These are phyloP conservation scores for Bolborhynchus lineola DNA, from an alignment of 2,113 vertebrate genomes.

Conservation along the genomic window DNA sequence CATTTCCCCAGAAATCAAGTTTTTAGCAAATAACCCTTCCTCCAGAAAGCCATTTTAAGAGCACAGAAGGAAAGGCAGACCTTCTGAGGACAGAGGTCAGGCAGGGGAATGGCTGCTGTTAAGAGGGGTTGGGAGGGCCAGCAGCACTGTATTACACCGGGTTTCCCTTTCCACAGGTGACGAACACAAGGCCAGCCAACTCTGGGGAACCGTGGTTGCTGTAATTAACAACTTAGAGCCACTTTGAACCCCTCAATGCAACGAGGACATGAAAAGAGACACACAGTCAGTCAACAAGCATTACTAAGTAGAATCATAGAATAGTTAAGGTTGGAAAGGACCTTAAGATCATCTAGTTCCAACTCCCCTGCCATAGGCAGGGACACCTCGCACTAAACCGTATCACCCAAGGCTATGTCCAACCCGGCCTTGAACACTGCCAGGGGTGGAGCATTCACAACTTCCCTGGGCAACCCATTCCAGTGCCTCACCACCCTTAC, in stretches of 20 bases:
- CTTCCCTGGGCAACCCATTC: no score
- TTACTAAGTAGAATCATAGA: not conserved
- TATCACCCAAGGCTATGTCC: no score
- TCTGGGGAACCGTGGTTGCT: not conserved
- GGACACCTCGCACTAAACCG: no score
- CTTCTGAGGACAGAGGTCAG: not conserved
- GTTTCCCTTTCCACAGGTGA: not conserved
- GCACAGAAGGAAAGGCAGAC: not conserved
- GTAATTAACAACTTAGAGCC: not conserved
- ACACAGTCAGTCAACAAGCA: not conserved
- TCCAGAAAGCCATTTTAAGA: not conserved
- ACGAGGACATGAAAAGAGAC: not conserved
- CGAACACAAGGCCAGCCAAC: rapidly evolving
- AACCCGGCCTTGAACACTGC: no score
- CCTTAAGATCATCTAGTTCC: no score
- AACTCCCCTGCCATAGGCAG: no score
- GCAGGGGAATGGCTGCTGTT: not conserved
- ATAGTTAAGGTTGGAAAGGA: no score
- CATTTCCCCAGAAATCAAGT: not conserved
- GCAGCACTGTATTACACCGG: rapidly evolving
- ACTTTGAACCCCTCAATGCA: not conserved
- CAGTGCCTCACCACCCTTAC: no score
- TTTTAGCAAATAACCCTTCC: not conserved
- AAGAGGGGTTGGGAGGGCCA: rapidly evolving
- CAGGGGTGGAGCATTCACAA: no score